phyloP scores from a whole-genome alignment of 1,140 invertebrate species.

The Wasmannia auropunctata region DNA sequence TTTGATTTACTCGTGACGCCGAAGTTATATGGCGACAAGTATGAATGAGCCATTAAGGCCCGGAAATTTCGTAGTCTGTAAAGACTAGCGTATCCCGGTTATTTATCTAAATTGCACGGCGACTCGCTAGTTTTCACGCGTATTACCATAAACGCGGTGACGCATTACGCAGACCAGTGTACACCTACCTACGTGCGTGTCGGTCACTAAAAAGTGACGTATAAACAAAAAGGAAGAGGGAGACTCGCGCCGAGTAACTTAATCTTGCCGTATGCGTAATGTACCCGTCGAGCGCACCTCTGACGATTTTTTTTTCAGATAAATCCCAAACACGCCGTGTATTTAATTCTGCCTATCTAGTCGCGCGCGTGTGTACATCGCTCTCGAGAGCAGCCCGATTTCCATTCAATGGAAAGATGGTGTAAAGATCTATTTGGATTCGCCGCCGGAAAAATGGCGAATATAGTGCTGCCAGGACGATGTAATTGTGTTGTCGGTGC shows the following conservation, averaged over 20 bases:
- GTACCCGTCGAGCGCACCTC: slow-evolving; percentile 7
- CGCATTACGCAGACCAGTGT: neutral
- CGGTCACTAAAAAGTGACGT: neutral
- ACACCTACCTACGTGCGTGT: too few relatives aligned
- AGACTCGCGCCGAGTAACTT: neutral
- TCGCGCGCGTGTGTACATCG: slow-evolving; percentile 32
- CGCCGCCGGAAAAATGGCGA: slow-evolving; percentile 60
- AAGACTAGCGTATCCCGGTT: slow-evolving; percentile 64
- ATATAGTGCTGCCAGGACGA: slow-evolving; percentile 38
- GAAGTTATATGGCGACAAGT: slow-evolving; percentile 64
- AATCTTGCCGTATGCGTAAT: slow-evolving; percentile 29
- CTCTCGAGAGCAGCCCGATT: slow-evolving; percentile 61
- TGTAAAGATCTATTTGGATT: slow-evolving; percentile 67
- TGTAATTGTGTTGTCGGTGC: slow-evolving; percentile 65
- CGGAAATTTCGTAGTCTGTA: slow-evolving; percentile 57
- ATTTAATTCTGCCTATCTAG: slow-evolving; percentile 50
- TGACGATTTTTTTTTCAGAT: slow-evolving; percentile 57
- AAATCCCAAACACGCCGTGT: slow-evolving; percentile 30
- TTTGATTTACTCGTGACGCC: slow-evolving; percentile 55
- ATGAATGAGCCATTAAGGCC: slow-evolving; percentile 62
- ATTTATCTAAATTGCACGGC: slow-evolving; percentile 80
- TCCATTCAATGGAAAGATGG: slow-evolving; percentile 73
- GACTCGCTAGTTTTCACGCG: slow-evolving; percentile 44
- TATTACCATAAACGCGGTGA: slow-evolving; percentile 36
- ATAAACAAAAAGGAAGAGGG: neutral